These are phyloP conservation scores for Darevskia mixta DNA, from an alignment of 2,797 vertebrate genomes.

Conservation along the genomic window DNA sequence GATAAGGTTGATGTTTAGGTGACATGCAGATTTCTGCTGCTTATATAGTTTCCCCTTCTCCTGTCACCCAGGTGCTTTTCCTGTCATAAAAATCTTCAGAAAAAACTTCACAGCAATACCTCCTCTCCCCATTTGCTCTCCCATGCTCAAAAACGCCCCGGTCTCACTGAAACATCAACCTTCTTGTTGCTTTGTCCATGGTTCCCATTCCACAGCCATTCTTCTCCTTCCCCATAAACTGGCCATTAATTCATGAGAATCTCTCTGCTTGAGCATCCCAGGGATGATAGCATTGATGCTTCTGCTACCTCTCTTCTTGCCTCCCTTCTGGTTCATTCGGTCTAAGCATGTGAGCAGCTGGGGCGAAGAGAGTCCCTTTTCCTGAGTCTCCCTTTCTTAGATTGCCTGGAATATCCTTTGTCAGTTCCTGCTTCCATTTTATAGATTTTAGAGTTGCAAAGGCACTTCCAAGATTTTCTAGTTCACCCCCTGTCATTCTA, in stretches of 20 bases:
- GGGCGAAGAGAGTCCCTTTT: background rate
- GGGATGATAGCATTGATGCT: background rate
- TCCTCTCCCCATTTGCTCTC: background rate
- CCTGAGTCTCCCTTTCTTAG: background rate
- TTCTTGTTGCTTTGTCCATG: background rate
- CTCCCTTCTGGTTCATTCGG: background rate
- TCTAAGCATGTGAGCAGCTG: background rate
- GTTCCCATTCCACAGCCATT: background rate
- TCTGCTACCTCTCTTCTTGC: background rate
- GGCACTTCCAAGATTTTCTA: no score
- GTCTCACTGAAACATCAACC: background rate
- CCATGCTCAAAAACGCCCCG: background rate
- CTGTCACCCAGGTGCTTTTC: background rate
- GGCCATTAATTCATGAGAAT: background rate
- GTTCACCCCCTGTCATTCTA: no score
- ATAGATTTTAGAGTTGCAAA: no score
- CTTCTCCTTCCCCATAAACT: background rate
- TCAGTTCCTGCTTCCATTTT: background rate
- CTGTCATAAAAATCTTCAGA: no score
- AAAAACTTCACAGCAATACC: conserved; percentile 2
- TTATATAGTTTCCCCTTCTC: background rate
- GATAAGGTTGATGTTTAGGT: background rate
- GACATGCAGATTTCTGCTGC: background rate
- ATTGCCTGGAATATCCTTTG: background rate
- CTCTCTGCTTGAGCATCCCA: background rate